These are phyloP conservation scores for Polymixis flavicincta DNA, from an alignment of 2,888 invertebrate species.

Conservation along the genomic window DNA sequence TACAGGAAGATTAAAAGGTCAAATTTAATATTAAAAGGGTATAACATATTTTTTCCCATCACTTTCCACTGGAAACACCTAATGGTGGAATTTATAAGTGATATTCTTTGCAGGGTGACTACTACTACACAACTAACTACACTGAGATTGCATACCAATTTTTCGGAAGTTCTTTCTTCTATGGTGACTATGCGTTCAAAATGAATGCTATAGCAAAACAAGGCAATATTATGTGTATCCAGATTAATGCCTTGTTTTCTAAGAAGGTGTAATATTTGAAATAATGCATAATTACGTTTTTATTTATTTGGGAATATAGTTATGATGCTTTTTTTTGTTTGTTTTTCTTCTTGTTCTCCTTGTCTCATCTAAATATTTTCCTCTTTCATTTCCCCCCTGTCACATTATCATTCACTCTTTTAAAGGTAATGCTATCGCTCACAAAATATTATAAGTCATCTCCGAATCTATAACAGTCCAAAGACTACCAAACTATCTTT, in stretches of 20 bases:
- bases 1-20: not conserved
- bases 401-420: not conserved
- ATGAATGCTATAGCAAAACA: constrained; percentile 35
- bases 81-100: not conserved
- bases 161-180: constrained; percentile 58
- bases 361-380: not conserved
- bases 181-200: constrained; percentile 58
- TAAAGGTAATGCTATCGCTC: not conserved
- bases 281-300: not conserved
- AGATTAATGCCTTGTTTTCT: constrained; percentile 29
- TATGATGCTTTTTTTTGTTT: not conserved
- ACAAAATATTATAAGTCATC: too few species aligned
- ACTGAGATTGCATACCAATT: constrained; percentile 37
- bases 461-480: too few species aligned
- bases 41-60: not conserved
- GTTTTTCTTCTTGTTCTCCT: not conserved
- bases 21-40: not conserved
- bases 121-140: constrained; percentile 33
- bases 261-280: constrained; percentile 36
- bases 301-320: not conserved
- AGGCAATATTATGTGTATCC: constrained; percentile 57
- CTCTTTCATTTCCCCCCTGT: not conserved
- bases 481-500: too few species aligned
- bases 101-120: constrained; percentile 49
- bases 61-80: not conserved